These are phyloP conservation scores for Calcarius lapponicus DNA, from an alignment of 2,797 vertebrate species.

Conservation along the genomic window DNA sequence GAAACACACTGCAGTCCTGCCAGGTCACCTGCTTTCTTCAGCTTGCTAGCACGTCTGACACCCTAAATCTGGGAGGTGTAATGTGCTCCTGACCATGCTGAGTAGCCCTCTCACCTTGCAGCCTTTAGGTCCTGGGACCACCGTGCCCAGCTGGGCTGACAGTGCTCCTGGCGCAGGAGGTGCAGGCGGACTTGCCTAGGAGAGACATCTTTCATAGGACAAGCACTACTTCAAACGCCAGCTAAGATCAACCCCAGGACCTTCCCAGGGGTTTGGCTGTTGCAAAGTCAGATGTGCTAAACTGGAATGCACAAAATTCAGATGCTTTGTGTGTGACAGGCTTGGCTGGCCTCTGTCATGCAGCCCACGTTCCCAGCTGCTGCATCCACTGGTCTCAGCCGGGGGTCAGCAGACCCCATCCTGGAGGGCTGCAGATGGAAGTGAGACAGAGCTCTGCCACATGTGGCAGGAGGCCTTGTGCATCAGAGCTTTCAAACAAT, in stretches of 20 bases:
- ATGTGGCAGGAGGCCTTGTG: neutral
- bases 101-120: neutral
- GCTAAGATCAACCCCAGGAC: neutral
- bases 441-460: neutral
- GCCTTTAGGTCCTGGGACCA: neutral
- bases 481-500: neutral
- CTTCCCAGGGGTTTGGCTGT: neutral
- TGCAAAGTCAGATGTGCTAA: neutral
- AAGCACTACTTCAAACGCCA: neutral
- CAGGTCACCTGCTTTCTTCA: neutral
- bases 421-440: neutral
- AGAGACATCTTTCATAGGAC: neutral
- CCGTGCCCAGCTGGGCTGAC: neutral
- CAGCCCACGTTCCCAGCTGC: neutral
- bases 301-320: neutral
- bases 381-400: neutral
- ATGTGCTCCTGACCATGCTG: neutral
- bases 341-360: neutral
- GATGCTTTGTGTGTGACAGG: accelerated
- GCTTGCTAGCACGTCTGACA: neutral
- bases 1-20: neutral
- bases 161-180: neutral
- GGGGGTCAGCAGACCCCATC: neutral
- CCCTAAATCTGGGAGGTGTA: neutral
- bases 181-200: neutral